These are phyloP conservation scores for Reticulitermes lucifugus DNA, from an alignment of 2,888 invertebrate genomes.

Conservation along the genomic window DNA sequence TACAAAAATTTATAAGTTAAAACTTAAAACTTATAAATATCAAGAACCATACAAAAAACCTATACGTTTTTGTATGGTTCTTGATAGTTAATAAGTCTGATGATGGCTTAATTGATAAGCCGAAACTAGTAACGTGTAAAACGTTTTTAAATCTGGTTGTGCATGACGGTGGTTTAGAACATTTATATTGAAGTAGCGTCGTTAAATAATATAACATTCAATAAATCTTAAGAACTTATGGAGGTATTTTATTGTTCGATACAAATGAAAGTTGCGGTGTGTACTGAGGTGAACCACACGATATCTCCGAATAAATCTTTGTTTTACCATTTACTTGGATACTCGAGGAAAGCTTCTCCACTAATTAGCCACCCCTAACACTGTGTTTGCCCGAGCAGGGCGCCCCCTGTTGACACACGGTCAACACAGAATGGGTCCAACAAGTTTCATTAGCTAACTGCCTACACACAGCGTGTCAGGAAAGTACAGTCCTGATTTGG, in stretches of 20 bases:
- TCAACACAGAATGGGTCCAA: conserved; percentile 30
- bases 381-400: conserved; percentile 25
- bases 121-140: no score
- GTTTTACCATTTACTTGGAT: neutral
- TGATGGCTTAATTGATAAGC: no score
- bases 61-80: no score
- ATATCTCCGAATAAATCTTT: conserved; percentile 21
- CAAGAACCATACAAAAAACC: no score
- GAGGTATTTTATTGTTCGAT: neutral
- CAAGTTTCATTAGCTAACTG: conserved; percentile 38
- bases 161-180: no score
- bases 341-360: neutral
- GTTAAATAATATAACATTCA: no score
- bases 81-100: no score
- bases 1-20: no score
- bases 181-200: no score
- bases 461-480: neutral
- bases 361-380: conserved; percentile 20
- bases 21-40: no score
- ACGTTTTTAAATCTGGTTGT: no score
- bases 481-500: neutral
- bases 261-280: neutral
- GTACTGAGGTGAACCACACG: neutral
- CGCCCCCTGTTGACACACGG: conserved; percentile 23
- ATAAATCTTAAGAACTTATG: no score